Evolutionary conservation across 2,113 vertebrate genomes (phyloP).

Genomic region (Arizona elegans): DNA sequence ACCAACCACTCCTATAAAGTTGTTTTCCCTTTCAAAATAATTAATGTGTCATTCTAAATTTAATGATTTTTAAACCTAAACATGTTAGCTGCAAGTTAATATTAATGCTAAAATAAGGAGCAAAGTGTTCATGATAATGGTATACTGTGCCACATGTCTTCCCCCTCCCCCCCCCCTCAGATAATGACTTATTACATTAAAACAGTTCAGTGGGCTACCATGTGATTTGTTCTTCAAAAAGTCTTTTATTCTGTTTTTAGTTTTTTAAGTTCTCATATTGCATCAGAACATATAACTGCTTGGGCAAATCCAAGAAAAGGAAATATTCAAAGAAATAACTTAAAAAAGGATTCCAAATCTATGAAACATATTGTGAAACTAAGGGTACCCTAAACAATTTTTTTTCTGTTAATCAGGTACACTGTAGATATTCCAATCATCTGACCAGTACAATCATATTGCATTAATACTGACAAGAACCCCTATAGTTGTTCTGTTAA

Average conservation of each 20-base stretch:
- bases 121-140: rapidly evolving
- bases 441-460: neutral
- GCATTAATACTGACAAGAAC: neutral
- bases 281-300: conserved; percentile 47
- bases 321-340: conserved; percentile 20
- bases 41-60: neutral
- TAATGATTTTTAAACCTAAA: neutral
- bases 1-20: neutral
- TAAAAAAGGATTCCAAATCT: neutral
- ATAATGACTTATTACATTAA: conserved; percentile 26
- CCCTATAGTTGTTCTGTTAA: neutral
- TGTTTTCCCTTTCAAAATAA: neutral
- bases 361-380: neutral
- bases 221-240: conserved; percentile 29
- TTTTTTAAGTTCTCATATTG: conserved; percentile 46
- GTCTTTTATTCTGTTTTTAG: conserved; percentile 37
- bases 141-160: neutral
- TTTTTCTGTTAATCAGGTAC: neutral
- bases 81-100: neutral
- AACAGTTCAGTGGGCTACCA: conserved; percentile 10
- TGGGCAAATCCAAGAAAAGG: conserved; percentile 27
- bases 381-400: rapidly evolving
- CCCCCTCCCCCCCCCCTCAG: rapidly evolving
- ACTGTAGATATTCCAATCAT: neutral
- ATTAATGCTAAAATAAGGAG: rapidly evolving